A percentile compares a stretch with the other conserved stretches of the same genome.
phyloP scores from a whole-genome alignment of 2,113 vertebrate species.

The Hiodon alosoides region DNA sequence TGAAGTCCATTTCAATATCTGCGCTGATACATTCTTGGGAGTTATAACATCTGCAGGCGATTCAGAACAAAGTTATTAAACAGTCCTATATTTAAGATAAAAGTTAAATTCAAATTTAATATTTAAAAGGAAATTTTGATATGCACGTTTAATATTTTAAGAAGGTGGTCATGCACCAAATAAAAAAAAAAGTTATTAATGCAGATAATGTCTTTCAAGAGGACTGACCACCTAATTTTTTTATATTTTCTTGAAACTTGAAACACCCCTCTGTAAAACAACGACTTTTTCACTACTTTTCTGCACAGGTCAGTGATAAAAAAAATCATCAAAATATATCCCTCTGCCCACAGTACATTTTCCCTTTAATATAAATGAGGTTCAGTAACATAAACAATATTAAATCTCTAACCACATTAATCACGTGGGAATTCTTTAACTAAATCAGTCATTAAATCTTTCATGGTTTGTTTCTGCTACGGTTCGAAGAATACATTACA shows the following conservation, averaged over 20 bases:
- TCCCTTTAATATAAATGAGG: constrained; percentile 30
- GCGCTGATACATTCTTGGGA: too few relatives aligned
- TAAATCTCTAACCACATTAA: constrained; percentile 28
- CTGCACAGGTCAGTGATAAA: constrained; percentile 36
- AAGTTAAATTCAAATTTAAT: too few relatives aligned
- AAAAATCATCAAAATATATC: constrained; percentile 45
- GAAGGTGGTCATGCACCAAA: too few relatives aligned
- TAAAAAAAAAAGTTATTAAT: too few relatives aligned
- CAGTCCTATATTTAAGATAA: too few relatives aligned
- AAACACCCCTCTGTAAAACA: constrained; percentile 33
- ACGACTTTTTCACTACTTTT: constrained; percentile 38
- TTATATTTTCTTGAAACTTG: background rate
- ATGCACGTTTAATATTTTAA: too few relatives aligned
- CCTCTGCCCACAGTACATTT: constrained; percentile 14
- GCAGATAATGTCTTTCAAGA: too few relatives aligned
- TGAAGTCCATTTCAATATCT: too few relatives aligned
- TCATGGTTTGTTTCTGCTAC: constrained; percentile 30
- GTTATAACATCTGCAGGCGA: too few relatives aligned
- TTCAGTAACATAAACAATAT: constrained; percentile 35
- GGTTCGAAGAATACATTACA: background rate
- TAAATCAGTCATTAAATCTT: constrained; percentile 32
- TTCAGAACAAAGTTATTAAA: too few relatives aligned
- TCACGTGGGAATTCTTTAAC: constrained; percentile 27
- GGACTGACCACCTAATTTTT: background rate
- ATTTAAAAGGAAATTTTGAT: too few relatives aligned